Evolutionary conservation across 2,888 invertebrate species (phyloP), one percentile per base, ranked within the genome.

Genomic region (Ochlodes sylvanus): DNA sequence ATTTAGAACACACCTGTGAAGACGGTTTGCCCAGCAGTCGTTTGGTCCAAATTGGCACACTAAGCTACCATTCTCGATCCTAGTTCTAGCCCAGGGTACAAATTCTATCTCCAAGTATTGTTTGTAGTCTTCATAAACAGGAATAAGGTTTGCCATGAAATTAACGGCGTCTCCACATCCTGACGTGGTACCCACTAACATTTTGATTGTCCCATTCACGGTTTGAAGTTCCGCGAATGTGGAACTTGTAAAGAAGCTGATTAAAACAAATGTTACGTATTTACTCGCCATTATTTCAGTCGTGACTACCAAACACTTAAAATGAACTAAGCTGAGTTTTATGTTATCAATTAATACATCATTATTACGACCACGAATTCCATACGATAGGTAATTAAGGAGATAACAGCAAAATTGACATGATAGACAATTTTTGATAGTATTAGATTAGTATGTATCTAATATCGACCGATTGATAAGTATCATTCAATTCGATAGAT

Each of bases 11-110:
- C 50, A 50, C 14, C 92, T 82, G 12, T 93, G 90, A 0, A 89
- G 72, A 12, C 89, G 84, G 63, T 94, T 94, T 0, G 92, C 92
- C 82, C 84, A 90, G 73, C 93, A 93, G 69, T 92, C 92, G 42
- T 75, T 74, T 0, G 7, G 69, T 2, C 81, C 81, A 38, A 89
- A 89, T 63, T 88, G 87, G 63, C 93, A 93, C 1, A 64, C 71
- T 10, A 89, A 70, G 2, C 64, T 72, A 2, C 84, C 87, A 32
- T 87, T 75, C 0, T 64, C 68, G 10, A 77, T 74, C 52, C 85
- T 76, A 0, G 90, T 86, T 63, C 88, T 86, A 17, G 92, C 93
- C 93, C 93, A 94, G 0, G 91, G 87, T 0, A 93, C 79, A 58
- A 89, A 92, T 71, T 92, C 86, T 0, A 93, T 63, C 9, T 92